These are phyloP conservation scores for Hystrix cristata DNA, from an alignment of 2,113 vertebrate species.

Conservation along the genomic window DNA sequence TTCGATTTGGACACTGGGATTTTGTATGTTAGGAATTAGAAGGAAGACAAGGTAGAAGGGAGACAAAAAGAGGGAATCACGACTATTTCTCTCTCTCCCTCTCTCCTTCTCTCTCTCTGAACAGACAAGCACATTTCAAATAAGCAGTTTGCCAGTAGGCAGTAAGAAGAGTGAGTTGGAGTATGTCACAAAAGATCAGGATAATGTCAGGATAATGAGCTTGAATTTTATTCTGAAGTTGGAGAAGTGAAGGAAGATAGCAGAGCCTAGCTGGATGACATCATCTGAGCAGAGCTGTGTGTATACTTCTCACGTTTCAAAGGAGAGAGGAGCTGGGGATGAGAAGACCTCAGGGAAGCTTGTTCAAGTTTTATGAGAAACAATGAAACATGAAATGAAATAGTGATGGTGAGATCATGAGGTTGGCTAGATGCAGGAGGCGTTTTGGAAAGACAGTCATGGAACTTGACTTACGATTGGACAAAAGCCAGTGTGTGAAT, in stretches of 20 bases:
- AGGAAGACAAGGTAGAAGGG: neutral
- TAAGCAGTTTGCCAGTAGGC: neutral
- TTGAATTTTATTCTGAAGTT: neutral
- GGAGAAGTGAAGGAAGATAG: neutral
- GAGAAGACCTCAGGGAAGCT: neutral
- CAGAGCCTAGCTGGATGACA: neutral
- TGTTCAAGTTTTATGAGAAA: neutral
- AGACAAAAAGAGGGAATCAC: neutral
- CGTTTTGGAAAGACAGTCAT: neutral
- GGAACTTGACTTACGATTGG: neutral
- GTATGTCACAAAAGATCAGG: neutral
- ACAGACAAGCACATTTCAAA: neutral
- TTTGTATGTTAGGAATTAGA: neutral
- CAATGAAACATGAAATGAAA: neutral
- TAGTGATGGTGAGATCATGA: neutral
- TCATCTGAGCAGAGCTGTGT: neutral
- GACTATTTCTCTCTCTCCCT: neutral
- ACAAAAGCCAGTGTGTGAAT: neutral
- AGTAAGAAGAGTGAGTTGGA: neutral
- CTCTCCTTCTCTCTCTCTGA: neutral
- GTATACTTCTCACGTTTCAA: neutral
- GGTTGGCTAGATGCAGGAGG: neutral
- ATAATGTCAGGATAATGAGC: neutral
- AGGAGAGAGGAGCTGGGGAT: neutral
- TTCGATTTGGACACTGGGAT: neutral